Percentiles rank a stretch among this genome's conserved stretches.
phyloP scores from a whole-genome alignment of 2,113 vertebrate genomes.

The Pantherophis guttatus region DNA sequence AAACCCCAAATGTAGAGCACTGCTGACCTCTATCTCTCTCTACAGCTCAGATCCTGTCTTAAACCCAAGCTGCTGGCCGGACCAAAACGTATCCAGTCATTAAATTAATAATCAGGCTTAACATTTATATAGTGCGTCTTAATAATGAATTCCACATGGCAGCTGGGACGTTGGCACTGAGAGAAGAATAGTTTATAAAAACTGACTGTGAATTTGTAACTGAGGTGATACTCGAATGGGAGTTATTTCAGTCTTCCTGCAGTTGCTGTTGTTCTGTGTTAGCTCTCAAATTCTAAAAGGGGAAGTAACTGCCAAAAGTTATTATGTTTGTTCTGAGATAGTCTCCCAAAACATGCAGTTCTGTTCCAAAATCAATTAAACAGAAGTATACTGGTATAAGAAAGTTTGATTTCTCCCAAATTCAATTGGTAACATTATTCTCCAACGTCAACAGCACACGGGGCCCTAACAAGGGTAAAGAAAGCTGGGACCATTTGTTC shows the following conservation, averaged over 20 bases:
- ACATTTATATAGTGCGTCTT: neutral
- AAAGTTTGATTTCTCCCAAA: neutral
- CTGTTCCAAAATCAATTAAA: neutral
- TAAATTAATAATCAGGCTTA: neutral
- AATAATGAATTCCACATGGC: neutral
- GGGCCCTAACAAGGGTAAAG: neutral
- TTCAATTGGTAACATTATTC: neutral
- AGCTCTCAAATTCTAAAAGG: neutral
- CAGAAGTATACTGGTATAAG: neutral
- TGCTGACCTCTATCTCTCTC: neutral
- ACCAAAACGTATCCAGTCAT: neutral
- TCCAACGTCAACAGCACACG: neutral
- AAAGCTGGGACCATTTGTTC: neutral
- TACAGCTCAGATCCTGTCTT: neutral
- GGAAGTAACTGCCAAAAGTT: neutral
- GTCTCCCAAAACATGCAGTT: neutral
- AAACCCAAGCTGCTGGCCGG: neutral
- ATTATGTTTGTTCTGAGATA: neutral
- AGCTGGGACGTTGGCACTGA: conserved; percentile 1
- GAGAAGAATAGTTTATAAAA: neutral
- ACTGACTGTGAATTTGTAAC: neutral
- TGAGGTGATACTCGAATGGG: neutral
- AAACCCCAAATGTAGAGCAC: neutral
- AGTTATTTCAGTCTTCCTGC: neutral
- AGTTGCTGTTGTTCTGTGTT: neutral